Base-by-base conservation (phyloP, 2,888 invertebrate species). In the Archips crataeganus region DNA sequence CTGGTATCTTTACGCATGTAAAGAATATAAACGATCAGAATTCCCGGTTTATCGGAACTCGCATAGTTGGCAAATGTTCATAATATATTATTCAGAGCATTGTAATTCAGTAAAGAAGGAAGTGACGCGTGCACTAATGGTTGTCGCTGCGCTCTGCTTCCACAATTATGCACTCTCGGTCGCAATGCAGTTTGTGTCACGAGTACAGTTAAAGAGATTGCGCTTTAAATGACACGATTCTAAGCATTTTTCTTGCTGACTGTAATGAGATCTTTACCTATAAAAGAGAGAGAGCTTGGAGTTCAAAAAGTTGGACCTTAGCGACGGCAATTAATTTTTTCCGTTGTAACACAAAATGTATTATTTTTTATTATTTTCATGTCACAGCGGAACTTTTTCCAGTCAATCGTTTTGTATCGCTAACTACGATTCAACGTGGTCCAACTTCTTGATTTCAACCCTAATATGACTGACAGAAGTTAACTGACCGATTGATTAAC, bases 111-210 rank as follows among this genome's bases (percentile, higher is more conserved):
- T 51, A 76, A 77, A 77, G 80, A 76, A 79, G 81, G 74, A 81
- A 82, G 83, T 85, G 84, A 84, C 82, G 79, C 78, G 78, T 77
- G 77, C 79, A 76, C 80, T 87, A 88, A 88, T 84, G 84, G 83
- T 76, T 72, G 71, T 79, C 78, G 77, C 78, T 75, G 80, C 77
- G 75, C 79, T 79, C 65, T 75, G 36, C 59, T 75, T 74, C 79
- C 82, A 81, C 86, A 86, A 87, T 86, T 84, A 86, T 84, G 82
- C 85, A 83, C 82, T 86, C 78, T 75, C 70, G 81, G 74, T 87
- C 85, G 85, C 87, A 89, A 83, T 87, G 88, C 87, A 86, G 85
- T 86, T 85, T 84, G 78, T 82, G 82, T 85, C 83, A 83, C 79
- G 45, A 82, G 79, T 68, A 73, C 71, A 71, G 79, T 80, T 63